Evolutionary conservation across 2,888 invertebrate species (phyloP), one percentile per base, ranked within the genome.

Genomic region (Lochmaea capreae): DNA sequence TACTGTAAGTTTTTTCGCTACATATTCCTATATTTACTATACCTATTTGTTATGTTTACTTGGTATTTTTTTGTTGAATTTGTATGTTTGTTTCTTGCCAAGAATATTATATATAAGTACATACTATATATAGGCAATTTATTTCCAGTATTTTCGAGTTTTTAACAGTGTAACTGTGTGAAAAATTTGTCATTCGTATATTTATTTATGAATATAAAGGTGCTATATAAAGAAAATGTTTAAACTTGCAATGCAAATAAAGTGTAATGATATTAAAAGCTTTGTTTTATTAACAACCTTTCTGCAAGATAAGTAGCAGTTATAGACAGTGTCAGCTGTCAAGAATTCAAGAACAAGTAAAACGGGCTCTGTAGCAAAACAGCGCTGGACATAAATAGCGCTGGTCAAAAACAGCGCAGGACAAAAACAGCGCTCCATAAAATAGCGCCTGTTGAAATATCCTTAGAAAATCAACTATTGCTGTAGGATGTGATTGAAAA

Each of bases 11-110:
- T 33, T 49, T 49, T n/a, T 49, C n/a, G 12, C 14, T 22, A 73
- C 57, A 66, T 73, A 76, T 76, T 74, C 72, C 52, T 65, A 69
- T 65, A 73, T 66, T 57, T 58, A 67, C 54, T 69, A 42, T 33
- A 71, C 33, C 67, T 69, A 71, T 71, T 73, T 74, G 73, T 67
- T 66, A 75, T 65, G 72, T 73, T 68, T 73, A 74, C 68, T 65
- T 67, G 12, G 26, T 67, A 63, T 0, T 43, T 63, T 68, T 71
- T 71, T 71, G 71, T 71, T 71, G 65, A 76, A 67, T 78, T 76
- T 78, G 78, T 77, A 76, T 76, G 73, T 69, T 72, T 71, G 72
- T 73, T 80, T 82, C 81, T 83, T 83, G 82, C 82, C 81, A 80
- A 79, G 79, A 76, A 78, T 78, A 71, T 75, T 75, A 66, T 77